Conservation (phyloP, 2,888 invertebrate species). For the Tetheella fluctuosa region DNA sequence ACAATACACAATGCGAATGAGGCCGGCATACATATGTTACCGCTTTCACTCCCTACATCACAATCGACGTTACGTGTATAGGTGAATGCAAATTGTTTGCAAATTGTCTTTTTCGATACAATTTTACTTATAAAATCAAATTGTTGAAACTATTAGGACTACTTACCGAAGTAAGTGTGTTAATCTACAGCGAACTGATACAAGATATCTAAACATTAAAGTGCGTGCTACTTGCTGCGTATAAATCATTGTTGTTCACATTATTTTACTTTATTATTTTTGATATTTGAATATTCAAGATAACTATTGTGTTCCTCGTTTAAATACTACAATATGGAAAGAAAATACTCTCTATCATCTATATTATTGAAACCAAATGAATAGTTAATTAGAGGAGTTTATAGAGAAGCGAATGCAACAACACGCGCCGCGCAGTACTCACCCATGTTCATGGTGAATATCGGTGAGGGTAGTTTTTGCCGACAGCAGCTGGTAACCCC, state of each 20-base stretch:
- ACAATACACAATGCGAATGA: constrained; percentile 78
- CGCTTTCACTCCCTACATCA: constrained; percentile 81
- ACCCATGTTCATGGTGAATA: constrained; percentile 39
- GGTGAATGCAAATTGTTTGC: background rate
- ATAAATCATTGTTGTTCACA: background rate
- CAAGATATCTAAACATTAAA: background rate
- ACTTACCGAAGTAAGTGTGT: background rate
- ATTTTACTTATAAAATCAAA: background rate
- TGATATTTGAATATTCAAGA: background rate
- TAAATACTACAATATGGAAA: constrained; percentile 3
- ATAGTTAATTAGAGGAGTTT: constrained; percentile 31
- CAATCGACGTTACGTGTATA: constrained; percentile 63
- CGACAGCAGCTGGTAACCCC: constrained; percentile 81
- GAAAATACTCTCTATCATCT: constrained; percentile 14
- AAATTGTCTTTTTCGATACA: background rate
- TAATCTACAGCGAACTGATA: too few relatives aligned
- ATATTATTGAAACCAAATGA: constrained; percentile 25
- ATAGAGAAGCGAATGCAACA: constrained; percentile 35
- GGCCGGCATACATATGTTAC: constrained; percentile 80
- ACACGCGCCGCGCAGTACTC: constrained; percentile 26
- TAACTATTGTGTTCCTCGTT: background rate
- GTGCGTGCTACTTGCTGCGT: background rate
- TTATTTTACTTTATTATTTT: too few relatives aligned
- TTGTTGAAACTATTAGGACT: background rate
- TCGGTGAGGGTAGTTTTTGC: constrained; percentile 76